Percentiles rank a stretch among this genome's conserved stretches.
Evolutionary conservation across 2,888 invertebrate species (phyloP).

Genomic region (Mantis religiosa): DNA sequence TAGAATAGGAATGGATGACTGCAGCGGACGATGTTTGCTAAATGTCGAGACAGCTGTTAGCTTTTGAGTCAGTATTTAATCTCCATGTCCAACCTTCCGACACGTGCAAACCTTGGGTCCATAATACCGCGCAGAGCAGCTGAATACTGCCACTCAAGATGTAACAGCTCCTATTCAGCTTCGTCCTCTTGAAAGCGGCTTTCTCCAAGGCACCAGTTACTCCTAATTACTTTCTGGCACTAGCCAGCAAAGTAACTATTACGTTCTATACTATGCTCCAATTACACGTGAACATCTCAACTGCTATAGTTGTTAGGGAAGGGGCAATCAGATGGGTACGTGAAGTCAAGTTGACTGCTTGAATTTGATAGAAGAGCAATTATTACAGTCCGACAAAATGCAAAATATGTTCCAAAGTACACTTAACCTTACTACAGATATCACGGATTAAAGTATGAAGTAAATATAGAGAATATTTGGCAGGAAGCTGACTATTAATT

Average conservation of each 20-base stretch:
- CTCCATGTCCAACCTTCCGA: neutral
- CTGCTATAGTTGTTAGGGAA: no score
- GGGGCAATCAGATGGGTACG: no score
- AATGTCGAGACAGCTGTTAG: neutral
- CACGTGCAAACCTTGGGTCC: neutral
- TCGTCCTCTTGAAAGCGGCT: neutral
- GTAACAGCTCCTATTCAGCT: neutral
- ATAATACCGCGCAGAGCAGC: neutral
- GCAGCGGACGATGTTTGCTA: neutral
- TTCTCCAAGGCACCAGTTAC: neutral
- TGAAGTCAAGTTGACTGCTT: no score
- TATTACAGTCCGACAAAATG: no score
- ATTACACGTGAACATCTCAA: no score
- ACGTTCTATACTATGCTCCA: no score
- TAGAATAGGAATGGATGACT: neutral
- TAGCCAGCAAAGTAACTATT: neutral
- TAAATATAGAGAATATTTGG: no score
- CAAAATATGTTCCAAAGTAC: no score
- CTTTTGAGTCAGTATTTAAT: neutral
- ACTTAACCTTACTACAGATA: no score
- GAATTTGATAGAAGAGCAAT: no score
- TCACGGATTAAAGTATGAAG: no score
- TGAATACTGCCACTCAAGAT: neutral
- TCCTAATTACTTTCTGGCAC: neutral
- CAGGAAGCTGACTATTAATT: no score